These are phyloP conservation scores for Madoqua kirkii DNA, from an alignment of 2,113 vertebrate genomes.

Conservation along the genomic window DNA sequence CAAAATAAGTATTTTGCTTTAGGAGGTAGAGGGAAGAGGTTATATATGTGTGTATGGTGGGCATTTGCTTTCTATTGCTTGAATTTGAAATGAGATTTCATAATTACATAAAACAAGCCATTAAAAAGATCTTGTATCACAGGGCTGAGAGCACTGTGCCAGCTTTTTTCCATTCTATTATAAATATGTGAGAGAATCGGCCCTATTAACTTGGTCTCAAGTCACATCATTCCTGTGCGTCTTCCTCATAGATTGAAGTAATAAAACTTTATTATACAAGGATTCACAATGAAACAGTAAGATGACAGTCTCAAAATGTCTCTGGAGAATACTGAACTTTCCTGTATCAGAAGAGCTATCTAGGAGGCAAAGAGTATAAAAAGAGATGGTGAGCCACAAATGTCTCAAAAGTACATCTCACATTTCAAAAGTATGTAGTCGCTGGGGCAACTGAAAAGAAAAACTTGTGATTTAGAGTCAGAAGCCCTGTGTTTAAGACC, in stretches of 20 bases:
- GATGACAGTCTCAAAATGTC: not conserved
- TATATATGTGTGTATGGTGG: not conserved
- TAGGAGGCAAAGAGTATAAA: not conserved
- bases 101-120: not conserved
- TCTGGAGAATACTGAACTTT: constrained; percentile 2
- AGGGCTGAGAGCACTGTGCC: not conserved
- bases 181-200: not conserved
- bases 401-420: not conserved
- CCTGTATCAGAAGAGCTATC: not conserved
- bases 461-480: not conserved
- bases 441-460: not conserved
- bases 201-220: not conserved
- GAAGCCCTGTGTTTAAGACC: not conserved
- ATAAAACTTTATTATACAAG: not conserved
- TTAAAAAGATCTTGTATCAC: not conserved
- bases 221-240: not conserved
- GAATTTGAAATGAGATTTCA: constrained; percentile 4
- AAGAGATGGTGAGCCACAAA: not conserved
- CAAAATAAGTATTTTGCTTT: not conserved
- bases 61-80: constrained; percentile 24
- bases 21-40: not conserved
- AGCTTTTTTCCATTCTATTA: not conserved
- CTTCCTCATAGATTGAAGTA: constrained; percentile 16
- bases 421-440: not conserved
- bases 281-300: constrained; percentile 18